Base-by-base conservation (phyloP, 2,797 vertebrate genomes). In the Pangasius sanitwongsei region DNA sequence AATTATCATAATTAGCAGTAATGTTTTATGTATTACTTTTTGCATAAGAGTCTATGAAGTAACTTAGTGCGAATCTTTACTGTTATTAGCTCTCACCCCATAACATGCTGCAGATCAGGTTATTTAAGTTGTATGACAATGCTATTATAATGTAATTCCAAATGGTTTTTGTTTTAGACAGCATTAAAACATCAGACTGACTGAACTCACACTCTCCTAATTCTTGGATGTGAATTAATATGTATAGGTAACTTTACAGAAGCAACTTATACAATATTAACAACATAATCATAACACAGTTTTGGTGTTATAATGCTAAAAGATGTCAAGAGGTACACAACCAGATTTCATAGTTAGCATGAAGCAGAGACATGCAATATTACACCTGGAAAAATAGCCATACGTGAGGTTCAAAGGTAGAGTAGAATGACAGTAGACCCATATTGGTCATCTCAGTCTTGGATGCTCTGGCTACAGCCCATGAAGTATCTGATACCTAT, bases 11-110 rank as follows among this genome's bases (percentile, higher is more conserved):
- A 55, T 55, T 37, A 55, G n/a, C 48, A 55, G 9, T 70, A 70
- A 70, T 85, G 48, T 55, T 85, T 85, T 55, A 69, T 84, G 44
- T 34, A 53, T 69, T 48, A 48, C 12, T 16, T 59, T 83, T 72
- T 72, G 6, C 25, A 41, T 48, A 34, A 13, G 41, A 67, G 15
- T 55, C 75, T 34, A 3, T 31, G 15, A 7, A 63, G 25, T 55
- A 81, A 37, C 28, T 65, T 44, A 11, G 25, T 18, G 18, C 55
- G 44, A 59, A n/a, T 59, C 15, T 23, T 69, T 69, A 72, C 11
- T 48, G 23, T 18, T 72, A 20, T 61, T 48, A 41, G 15, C 55
- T 57, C 9, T n/a, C 4, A 82, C 9, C 37, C 7, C 31, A 28
- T 44, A 81, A 81, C 8, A 69, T 67, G 34, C 23, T 41, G 12